Percentiles rank a stretch among this genome's conserved stretches.
Evolutionary conservation across 2,888 invertebrate genomes (phyloP).

Genomic region (Thereva nobilitata): DNA sequence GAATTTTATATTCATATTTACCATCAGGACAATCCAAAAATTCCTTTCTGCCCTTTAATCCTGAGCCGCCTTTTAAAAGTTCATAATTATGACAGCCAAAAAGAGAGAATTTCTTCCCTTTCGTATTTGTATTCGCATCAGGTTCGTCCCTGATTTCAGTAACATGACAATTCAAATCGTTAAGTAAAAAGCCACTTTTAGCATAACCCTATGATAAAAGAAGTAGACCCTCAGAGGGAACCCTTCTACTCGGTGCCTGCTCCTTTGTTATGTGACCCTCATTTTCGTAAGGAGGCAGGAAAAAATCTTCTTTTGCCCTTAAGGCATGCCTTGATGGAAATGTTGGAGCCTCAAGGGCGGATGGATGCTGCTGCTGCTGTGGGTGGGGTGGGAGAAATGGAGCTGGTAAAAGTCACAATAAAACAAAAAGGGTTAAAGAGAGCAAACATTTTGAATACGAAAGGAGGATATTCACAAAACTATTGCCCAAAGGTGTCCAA

Average conservation of each 20-base stretch:
- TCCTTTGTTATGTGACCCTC: constrained; percentile 18
- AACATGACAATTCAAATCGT: constrained; percentile 34
- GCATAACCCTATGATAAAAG: constrained; percentile 29
- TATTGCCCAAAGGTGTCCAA: constrained; percentile 20
- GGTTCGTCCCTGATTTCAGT: constrained; percentile 27
- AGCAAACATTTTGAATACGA: constrained; percentile 34
- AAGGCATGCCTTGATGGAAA: too few species aligned
- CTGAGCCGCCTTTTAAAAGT: too few species aligned
- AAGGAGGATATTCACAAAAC: constrained; percentile 27
- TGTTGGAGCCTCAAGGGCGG: too few species aligned
- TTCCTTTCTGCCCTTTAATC: too few species aligned
- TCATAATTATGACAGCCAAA: constrained; percentile 7
- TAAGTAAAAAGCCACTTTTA: constrained; percentile 24
- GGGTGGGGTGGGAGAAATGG: too few species aligned
- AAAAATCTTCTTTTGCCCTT: constrained; percentile 2
- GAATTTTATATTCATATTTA: too few species aligned
- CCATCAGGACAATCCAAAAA: too few species aligned
- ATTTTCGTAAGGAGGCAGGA: constrained; percentile 13
- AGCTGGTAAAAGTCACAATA: constrained; percentile 13
- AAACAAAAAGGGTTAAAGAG: constrained; percentile 31
- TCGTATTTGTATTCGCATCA: constrained; percentile 14
- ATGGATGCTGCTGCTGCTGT: too few species aligned
- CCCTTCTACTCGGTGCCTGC: not conserved
- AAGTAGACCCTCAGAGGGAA: constrained; percentile 12
- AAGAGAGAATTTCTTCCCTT: constrained; percentile 12